These are phyloP conservation scores for Protonemura montana DNA, from an alignment of 2,888 invertebrate species.

Conservation along the genomic window DNA sequence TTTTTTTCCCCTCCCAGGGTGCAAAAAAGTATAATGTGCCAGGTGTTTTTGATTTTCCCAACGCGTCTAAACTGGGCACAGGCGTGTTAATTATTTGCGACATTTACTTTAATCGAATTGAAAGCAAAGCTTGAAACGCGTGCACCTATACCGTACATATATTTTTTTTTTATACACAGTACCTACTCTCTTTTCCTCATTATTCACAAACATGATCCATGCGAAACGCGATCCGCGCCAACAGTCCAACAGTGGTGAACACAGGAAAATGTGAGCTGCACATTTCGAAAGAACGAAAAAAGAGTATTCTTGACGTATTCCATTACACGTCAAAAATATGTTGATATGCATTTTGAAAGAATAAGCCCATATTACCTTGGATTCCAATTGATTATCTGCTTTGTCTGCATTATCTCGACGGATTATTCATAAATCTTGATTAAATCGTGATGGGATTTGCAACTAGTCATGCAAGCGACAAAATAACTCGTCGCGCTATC, in stretches of 20 bases:
- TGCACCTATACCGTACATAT: not conserved
- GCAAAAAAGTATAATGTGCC: not conserved
- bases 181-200: not conserved
- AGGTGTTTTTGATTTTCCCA: not conserved
- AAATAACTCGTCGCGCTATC: not conserved
- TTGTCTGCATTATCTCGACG: slow-evolving; percentile 1
- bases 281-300: not conserved
- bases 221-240: not conserved
- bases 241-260: not conserved
- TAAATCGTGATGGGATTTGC: slow-evolving; percentile 7
- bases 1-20: not conserved
- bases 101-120: not conserved
- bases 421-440: slow-evolving; percentile 1
- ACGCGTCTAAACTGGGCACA: not conserved
- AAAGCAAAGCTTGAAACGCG: not conserved
- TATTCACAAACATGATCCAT: not conserved
- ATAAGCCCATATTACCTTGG: not conserved
- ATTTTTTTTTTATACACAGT: not conserved
- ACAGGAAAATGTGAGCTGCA: not conserved
- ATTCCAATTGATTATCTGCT: not conserved
- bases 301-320: not conserved
- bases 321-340: not conserved
- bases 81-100: not conserved
- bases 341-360: slow-evolving; percentile 4
- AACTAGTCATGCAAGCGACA: not conserved